phyloP scores from a whole-genome alignment of 2,113 vertebrate genomes.

The Thymallus thymallus region DNA sequence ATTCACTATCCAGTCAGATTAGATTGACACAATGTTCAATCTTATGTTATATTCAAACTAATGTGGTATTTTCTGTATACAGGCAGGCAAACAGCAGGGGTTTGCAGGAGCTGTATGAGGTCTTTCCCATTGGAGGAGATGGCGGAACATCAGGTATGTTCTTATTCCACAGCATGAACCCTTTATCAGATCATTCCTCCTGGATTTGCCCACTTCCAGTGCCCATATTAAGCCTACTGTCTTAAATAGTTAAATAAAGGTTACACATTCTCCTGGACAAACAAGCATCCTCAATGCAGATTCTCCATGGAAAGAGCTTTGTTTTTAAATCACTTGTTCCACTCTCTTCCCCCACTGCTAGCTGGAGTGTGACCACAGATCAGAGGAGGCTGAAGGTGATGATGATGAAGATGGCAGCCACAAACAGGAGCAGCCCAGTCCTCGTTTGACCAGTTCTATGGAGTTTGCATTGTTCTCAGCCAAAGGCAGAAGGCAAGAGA shows the following conservation, averaged over 20 bases:
- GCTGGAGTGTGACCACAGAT: conserved; percentile 15
- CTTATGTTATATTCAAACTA: not conserved
- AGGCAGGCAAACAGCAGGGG: not conserved
- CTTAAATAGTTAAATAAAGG: too few species aligned
- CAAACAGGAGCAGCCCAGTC: fast-evolving
- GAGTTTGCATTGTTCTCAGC: conserved; percentile 10
- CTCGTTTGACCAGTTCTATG: not conserved
- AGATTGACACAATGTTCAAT: too few species aligned
- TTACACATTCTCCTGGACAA: too few species aligned
- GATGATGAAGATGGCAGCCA: not conserved
- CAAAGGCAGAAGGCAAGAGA: not conserved
- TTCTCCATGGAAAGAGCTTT: not conserved
- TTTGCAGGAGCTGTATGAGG: conserved; percentile 6
- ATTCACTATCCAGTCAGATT: too few species aligned
- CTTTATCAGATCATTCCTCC: too few species aligned
- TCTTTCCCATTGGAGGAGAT: conserved; percentile 36
- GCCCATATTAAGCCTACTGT: too few species aligned
- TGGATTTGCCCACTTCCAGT: too few species aligned
- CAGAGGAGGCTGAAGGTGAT: not conserved
- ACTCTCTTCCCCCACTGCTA: conserved; percentile 14
- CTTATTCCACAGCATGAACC: too few species aligned
- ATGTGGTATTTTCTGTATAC: not conserved
- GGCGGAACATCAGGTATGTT: conserved; percentile 49
- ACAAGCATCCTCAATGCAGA: too few species aligned
- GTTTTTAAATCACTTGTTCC: not conserved